Evolutionary conservation across 2,797 vertebrate genomes (phyloP), one percentile per base, ranked within the genome.

Genomic region (Hyperoplus lanceolatus): DNA sequence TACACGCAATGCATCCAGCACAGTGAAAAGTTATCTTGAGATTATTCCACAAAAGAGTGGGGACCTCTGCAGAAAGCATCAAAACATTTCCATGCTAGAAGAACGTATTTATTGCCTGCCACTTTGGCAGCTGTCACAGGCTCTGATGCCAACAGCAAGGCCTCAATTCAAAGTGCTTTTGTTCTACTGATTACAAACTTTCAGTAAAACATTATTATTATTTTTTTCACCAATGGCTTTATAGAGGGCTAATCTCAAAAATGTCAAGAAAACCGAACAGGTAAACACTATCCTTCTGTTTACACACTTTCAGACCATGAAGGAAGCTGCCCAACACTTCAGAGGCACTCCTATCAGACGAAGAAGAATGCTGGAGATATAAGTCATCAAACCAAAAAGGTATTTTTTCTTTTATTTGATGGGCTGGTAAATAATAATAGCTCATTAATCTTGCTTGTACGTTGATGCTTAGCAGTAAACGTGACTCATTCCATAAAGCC

Each of bases 201-300:
- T 56, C 42, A 56, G 51, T 75, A 21, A 45, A 74, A 67, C 61
- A 75, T 21, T 21, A 21, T 21, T 21, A 21, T 21, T 21, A 21
- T 36, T 1, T 39, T 70, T 53, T 57, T 54, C 10, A 29, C 18
- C 8, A 3, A 13, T 21, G 39, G 41, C 21, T 21, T 21, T 21
- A 21, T 21, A 45, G 48, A 50, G 79, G 51, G 61, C 29, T 66
- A 42, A 73, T 69, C 46, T 48, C 58, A 5, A 68, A 77, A 77
- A 71, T 57, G 15, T 36, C 68, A 57, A 36, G 49, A 36, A 66
- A 60, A 29, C 50, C 36, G 21, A n/a, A 8, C 39, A 16, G 29
- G 53, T 50, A 77, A 80, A 84, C 56, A 75, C 81, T 77, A 85
- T 64, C 56, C 67, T 50, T 80, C 45, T 53, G 73, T 87, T 91